phyloP scores from a whole-genome alignment of 2,797 vertebrate genomes.

The Emydoidea blandingii region DNA sequence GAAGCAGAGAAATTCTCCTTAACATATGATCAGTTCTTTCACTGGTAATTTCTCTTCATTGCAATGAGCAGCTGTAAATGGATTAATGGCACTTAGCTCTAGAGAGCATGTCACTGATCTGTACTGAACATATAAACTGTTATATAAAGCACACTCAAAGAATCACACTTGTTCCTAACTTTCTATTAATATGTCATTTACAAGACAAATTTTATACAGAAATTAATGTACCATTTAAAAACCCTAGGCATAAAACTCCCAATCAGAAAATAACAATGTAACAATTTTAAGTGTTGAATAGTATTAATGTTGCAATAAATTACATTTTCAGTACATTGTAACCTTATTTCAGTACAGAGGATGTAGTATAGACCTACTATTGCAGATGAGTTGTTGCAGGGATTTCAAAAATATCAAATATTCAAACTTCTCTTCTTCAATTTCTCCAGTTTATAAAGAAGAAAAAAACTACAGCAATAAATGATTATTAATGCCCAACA shows the following conservation, averaged over 20 bases:
- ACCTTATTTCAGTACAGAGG: constrained; percentile 19
- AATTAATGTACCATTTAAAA: constrained; percentile 71
- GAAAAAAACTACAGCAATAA: not conserved
- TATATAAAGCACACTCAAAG: constrained; percentile 66
- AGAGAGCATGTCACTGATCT: constrained; percentile 68
- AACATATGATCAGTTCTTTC: constrained; percentile 54
- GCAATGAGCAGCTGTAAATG: constrained; percentile 64
- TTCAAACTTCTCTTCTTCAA: not conserved
- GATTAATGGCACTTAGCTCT: constrained; percentile 76
- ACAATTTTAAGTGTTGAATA: constrained; percentile 62
- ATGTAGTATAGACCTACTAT: not conserved
- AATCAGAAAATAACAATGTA: constrained; percentile 74
- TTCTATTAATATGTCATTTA: constrained; percentile 74
- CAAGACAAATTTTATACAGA: constrained; percentile 72
- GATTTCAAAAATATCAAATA: constrained; percentile 14
- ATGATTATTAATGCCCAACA: fast-evolving
- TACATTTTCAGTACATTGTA: constrained; percentile 39
- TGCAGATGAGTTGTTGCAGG: constrained; percentile 1
- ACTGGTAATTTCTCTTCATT: constrained; percentile 74
- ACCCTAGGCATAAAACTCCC: constrained; percentile 48
- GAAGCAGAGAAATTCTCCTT: constrained; percentile 59
- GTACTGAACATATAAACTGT: constrained; percentile 66
- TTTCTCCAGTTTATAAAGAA: not conserved
- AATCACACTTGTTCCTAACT: constrained; percentile 60
- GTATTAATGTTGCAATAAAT: constrained; percentile 69